Percentiles rank a stretch among this genome's conserved stretches.
Conservation (phyloP, 2,113 vertebrate genomes). For the Galemys pyrenaicus region DNA sequence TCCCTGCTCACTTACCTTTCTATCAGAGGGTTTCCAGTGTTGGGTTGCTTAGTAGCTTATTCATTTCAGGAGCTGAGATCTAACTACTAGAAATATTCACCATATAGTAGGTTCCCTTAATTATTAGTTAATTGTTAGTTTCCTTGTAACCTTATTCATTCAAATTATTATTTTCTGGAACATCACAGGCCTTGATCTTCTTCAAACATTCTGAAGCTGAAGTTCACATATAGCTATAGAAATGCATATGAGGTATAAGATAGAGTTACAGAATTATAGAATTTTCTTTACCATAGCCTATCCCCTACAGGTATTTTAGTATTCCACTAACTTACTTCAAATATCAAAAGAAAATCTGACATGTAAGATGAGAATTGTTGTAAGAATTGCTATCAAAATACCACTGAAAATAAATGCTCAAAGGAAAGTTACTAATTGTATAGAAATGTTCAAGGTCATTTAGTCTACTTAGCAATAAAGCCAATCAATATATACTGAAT, state of each 20-base stretch:
- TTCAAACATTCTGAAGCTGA: conserved; percentile 35
- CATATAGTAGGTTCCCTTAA: not conserved
- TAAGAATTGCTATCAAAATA: conserved; percentile 46
- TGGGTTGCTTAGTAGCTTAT: not conserved
- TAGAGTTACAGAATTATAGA: conserved; percentile 9
- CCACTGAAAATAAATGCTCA: conserved; percentile 20
- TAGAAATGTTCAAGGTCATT: conserved; percentile 63
- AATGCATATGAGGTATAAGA: not conserved
- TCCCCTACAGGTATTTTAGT: not conserved
- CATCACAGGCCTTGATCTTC: not conserved
- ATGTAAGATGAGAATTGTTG: conserved; percentile 21
- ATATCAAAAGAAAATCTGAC: conserved; percentile 44
- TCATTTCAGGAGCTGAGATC: not conserved
- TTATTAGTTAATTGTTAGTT: not conserved
- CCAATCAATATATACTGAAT: conserved; percentile 56
- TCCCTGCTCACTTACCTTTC: not conserved
- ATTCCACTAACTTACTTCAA: conserved; percentile 38
- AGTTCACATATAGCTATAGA: not conserved
- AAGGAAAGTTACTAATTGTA: conserved; percentile 43
- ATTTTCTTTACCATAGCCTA: conserved; percentile 25
- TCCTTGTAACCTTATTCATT: not conserved
- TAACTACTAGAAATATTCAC: conserved; percentile 1
- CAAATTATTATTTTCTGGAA: not conserved
- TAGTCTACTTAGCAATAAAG: conserved; percentile 68
- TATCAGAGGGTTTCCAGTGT: not conserved